Evolutionary conservation across 92 coral and sea anemone species (phyloP).

Genomic region (Palythoa grandiflora): DNA sequence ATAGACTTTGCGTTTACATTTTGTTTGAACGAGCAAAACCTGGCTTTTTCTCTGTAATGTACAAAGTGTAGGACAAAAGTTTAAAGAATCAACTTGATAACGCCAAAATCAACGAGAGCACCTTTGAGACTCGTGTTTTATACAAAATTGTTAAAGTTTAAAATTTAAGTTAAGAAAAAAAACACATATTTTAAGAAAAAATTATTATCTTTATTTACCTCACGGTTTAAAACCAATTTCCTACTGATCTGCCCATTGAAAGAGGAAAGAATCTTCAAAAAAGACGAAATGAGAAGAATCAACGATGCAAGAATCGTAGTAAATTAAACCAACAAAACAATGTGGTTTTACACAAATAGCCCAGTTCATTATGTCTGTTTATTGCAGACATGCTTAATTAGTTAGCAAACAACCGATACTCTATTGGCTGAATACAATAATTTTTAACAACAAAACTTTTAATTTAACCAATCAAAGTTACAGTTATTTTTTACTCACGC

Average conservation of each 20-base stretch:
- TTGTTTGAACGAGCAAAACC: neutral
- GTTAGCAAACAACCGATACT: neutral
- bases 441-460: neutral
- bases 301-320: neutral
- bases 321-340: neutral
- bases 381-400: neutral
- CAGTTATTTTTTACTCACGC: neutral
- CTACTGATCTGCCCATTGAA: no score
- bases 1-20: neutral
- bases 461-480: neutral
- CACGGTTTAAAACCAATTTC: no score
- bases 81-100: no score
- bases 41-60: no score
- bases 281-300: neutral
- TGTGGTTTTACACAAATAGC: neutral
- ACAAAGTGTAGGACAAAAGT: no score
- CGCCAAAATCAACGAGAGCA: neutral
- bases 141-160: neutral
- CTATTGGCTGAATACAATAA: constrained; percentile 6
- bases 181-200: no score
- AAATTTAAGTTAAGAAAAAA: no score
- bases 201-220: no score
- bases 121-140: neutral
- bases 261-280: no score
- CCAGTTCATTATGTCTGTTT: neutral